phyloP scores from a whole-genome alignment of 2,113 vertebrate genomes.

The Stercorarius parasiticus region DNA sequence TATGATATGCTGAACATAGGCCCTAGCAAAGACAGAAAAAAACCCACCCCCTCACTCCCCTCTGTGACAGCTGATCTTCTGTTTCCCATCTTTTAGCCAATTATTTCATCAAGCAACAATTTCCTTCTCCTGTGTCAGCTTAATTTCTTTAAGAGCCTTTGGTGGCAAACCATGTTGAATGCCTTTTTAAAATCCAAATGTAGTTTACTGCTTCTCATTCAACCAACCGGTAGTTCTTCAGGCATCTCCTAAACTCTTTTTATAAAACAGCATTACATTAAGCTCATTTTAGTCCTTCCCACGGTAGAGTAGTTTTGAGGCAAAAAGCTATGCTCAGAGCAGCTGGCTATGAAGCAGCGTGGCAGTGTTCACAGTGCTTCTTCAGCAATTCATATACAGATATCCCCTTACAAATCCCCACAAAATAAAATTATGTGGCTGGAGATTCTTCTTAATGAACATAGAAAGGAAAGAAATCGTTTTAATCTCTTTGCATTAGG shows the following conservation, averaged over 20 bases:
- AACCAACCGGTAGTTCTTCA: not conserved
- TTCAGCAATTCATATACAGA: not conserved
- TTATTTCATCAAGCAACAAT: not conserved
- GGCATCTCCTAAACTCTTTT: not conserved
- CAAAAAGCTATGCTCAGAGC: not conserved
- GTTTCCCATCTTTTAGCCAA: not conserved
- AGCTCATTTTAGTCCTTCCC: not conserved
- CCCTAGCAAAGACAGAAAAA: not conserved
- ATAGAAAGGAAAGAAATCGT: not conserved
- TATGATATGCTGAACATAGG: not conserved
- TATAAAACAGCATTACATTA: not conserved
- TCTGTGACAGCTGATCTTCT: not conserved
- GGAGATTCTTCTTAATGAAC: not conserved
- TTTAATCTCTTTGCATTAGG: not conserved
- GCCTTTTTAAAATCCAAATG: not conserved
- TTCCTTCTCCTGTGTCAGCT: not conserved
- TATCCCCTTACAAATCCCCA: not conserved
- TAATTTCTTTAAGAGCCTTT: not conserved
- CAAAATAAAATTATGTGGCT: not conserved
- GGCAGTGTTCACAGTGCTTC: not conserved
- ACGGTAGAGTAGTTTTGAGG: not conserved
- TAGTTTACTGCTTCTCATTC: not conserved
- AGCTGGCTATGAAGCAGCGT: not conserved
- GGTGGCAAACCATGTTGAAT: not conserved
- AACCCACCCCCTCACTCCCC: not conserved